Conservation (phyloP, 2,888 invertebrate genomes). For the Doris montereyensis region DNA sequence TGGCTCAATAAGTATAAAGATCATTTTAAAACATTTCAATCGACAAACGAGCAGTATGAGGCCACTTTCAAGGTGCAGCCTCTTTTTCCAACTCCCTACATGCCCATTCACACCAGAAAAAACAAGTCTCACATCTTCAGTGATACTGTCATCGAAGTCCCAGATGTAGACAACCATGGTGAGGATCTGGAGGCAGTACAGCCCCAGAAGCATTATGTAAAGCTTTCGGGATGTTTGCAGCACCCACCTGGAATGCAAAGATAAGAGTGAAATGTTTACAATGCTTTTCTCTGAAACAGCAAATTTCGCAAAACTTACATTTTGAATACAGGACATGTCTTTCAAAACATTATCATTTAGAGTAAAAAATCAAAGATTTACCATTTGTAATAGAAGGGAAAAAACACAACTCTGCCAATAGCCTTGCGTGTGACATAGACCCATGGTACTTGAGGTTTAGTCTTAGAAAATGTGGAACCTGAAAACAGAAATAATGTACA, state of each 20-base stretch:
- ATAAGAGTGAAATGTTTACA: neutral
- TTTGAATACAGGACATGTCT: neutral
- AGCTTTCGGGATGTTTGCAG: constrained; percentile 87
- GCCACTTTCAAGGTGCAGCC: no score
- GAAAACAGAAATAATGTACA: constrained; percentile 37
- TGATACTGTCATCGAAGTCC: constrained; percentile 58
- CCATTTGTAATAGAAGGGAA: constrained; percentile 90
- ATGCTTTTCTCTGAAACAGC: neutral
- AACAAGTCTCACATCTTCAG: constrained; percentile 63
- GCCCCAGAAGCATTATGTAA: constrained; percentile 80
- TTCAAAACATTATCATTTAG: no score
- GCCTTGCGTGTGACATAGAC: constrained; percentile 88
- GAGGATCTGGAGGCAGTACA: constrained; percentile 85
- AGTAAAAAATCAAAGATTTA: no score
- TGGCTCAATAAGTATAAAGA: no score
- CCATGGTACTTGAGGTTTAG: constrained; percentile 93
- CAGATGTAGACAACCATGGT: constrained; percentile 73
- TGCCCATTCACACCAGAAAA: no score
- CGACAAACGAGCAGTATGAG: no score
- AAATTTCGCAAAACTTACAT: neutral
- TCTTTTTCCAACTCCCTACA: no score
- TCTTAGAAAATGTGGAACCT: constrained; percentile 97
- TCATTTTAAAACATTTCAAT: no score
- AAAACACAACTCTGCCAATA: constrained; percentile 84
- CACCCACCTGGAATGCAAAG: constrained; percentile 74